Conservation (phyloP, 2,888 invertebrate genomes). For the Acronicta alni region DNA sequence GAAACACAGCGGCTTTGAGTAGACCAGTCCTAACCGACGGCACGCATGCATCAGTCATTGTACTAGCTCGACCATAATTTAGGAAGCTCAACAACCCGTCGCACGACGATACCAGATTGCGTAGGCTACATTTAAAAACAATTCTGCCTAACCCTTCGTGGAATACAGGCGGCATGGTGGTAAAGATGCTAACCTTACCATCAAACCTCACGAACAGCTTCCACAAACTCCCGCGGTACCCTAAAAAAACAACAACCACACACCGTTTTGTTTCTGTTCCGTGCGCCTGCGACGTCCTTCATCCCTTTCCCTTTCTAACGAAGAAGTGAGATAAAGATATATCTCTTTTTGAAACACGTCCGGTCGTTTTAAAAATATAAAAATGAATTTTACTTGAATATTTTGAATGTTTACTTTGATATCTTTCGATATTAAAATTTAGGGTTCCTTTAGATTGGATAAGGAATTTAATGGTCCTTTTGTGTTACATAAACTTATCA, state of each 20-base stretch:
- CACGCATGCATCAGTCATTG: too few species aligned
- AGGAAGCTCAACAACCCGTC: too few species aligned
- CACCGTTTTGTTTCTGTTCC: constrained; percentile 75
- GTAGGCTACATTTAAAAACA: too few species aligned
- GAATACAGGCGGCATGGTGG: too few species aligned
- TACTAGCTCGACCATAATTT: too few species aligned
- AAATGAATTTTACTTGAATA: constrained; percentile 62
- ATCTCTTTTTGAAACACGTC: constrained; percentile 47
- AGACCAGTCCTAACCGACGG: too few species aligned
- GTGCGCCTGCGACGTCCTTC: constrained; percentile 57
- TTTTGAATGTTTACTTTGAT: constrained; percentile 76
- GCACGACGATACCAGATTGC: too few species aligned
- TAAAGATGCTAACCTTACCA: too few species aligned
- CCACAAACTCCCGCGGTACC: constrained; percentile 26
- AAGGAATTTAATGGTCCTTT: background rate
- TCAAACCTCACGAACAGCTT: constrained; percentile 5
- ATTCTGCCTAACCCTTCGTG: too few species aligned
- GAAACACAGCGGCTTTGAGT: too few species aligned
- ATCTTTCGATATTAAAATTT: constrained; percentile 57
- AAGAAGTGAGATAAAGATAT: constrained; percentile 19
- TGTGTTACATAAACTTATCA: too few species aligned
- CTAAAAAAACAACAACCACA: constrained; percentile 63
- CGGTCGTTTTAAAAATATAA: constrained; percentile 59
- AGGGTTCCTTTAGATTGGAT: constrained; percentile 50
- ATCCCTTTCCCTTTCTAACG: constrained; percentile 12